phyloP scores from a whole-genome alignment of 1,140 invertebrate species.

The Ooceraea biroi region DNA sequence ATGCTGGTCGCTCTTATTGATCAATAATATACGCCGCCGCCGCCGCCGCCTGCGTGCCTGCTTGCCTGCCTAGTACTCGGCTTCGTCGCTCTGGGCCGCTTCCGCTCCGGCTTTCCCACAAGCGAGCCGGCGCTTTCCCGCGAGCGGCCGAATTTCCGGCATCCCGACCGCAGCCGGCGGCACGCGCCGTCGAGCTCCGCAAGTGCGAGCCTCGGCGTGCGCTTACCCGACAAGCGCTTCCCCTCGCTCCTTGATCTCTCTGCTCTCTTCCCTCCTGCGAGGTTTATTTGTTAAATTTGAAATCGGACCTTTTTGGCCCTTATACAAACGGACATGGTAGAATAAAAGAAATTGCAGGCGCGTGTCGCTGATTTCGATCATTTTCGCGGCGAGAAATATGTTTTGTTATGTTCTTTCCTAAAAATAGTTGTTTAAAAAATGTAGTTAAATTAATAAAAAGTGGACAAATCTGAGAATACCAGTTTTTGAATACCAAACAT shows the following conservation, averaged over 20 bases:
- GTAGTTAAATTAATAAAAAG: too few species aligned
- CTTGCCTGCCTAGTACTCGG: conserved; percentile 74
- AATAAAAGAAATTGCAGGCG: not conserved
- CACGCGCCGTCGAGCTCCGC: too few species aligned
- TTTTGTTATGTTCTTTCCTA: too few species aligned
- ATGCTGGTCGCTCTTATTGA: conserved; percentile 82
- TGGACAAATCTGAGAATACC: not conserved
- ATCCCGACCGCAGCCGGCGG: not conserved
- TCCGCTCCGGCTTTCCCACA: conserved; percentile 47
- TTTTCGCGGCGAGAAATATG: too few species aligned
- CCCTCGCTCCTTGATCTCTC: too few species aligned
- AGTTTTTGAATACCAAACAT: not conserved
- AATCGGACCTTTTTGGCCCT: not conserved
- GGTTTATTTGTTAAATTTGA: not conserved
- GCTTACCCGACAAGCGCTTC: too few species aligned
- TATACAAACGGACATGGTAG: not conserved
- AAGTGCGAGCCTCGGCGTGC: too few species aligned
- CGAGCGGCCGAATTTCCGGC: not conserved
- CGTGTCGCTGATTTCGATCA: too few species aligned
- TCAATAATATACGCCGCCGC: conserved; percentile 82
- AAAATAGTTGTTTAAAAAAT: too few species aligned
- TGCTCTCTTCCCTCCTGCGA: not conserved
- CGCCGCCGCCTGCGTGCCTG: conserved; percentile 24
- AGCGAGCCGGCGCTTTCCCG: conserved; percentile 32
- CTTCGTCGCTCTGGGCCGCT: conserved; percentile 73